phyloP scores from a whole-genome alignment of 2,797 vertebrate species.

The Poecilia picta region DNA sequence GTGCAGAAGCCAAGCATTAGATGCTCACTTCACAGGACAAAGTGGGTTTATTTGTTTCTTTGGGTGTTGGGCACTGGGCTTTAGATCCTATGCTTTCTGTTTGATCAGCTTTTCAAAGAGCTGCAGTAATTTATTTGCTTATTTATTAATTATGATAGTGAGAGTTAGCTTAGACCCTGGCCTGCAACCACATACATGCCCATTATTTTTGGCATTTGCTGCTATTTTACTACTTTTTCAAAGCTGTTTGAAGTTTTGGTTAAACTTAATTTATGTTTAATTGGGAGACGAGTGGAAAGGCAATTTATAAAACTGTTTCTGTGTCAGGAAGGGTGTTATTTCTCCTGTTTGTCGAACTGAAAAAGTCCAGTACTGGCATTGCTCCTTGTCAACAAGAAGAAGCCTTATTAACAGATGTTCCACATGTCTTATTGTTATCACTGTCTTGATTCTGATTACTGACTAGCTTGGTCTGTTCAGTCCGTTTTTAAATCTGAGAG shows the following conservation, averaged over 20 bases:
- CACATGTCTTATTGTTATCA: constrained; percentile 41
- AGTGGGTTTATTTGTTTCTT: constrained; percentile 17
- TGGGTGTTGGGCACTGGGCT: constrained; percentile 31
- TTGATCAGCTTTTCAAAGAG: constrained; percentile 50
- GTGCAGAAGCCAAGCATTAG: constrained; percentile 64
- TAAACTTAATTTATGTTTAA: background rate
- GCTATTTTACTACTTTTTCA: background rate
- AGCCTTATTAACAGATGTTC: constrained; percentile 55
- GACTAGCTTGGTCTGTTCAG: constrained; percentile 19
- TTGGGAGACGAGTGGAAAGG: background rate
- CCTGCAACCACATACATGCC: background rate
- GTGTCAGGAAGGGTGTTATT: constrained; percentile 43
- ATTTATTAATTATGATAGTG: constrained; percentile 30
- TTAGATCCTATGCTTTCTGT: constrained; percentile 33
- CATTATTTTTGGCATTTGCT: background rate
- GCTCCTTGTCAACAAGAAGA: constrained; percentile 29
- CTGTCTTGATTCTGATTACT: constrained; percentile 26
- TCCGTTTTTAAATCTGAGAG: constrained; percentile 26
- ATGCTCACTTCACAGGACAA: constrained; percentile 68
- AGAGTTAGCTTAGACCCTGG: constrained; percentile 2
- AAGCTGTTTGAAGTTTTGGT: background rate
- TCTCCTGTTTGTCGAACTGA: constrained; percentile 43
- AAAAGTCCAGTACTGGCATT: constrained; percentile 37
- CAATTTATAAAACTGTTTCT: background rate
- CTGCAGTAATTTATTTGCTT: constrained; percentile 26